These are phyloP conservation scores for Zelostemma sp. DNA, from an alignment of 1,140 invertebrate genomes.

Conservation along the genomic window DNA sequence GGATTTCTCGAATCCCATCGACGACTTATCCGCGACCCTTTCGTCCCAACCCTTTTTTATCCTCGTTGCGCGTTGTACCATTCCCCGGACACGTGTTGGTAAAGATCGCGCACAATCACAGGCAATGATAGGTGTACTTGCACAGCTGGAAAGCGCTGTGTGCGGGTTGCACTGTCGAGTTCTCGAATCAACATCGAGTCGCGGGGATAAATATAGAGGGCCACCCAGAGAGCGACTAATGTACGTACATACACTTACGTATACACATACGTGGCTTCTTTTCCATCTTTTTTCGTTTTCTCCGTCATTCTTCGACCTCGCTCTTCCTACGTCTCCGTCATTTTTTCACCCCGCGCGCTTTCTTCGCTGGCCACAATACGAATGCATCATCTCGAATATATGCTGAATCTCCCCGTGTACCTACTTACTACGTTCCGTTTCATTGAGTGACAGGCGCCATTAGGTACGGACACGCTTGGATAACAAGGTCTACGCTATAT, in stretches of 20 bases:
- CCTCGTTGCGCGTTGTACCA: conserved; percentile 12
- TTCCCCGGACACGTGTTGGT: conserved; percentile 27
- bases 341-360: conserved; percentile 27
- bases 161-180: conserved; percentile 40
- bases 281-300: conserved; percentile 37
- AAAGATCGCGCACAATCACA: conserved; percentile 35
- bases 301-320: conserved; percentile 15
- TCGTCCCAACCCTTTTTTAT: background rate
- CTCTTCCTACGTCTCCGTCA: conserved; percentile 22
- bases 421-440: conserved; percentile 34
- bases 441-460: conserved; percentile 46
- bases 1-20: background rate
- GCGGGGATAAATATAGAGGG: conserved; percentile 62
- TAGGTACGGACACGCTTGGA: conserved; percentile 39
- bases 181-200: conserved; percentile 60
- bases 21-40: background rate
- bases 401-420: conserved; percentile 4
- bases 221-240: conserved; percentile 64
- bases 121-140: conserved; percentile 39
- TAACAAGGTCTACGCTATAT: conserved; percentile 31
- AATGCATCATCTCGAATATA: conserved; percentile 29
- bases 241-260: conserved; percentile 44
- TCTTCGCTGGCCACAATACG: conserved; percentile 5
- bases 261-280: conserved; percentile 24
- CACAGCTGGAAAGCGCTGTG: conserved; percentile 28